phyloP scores from a whole-genome alignment of 2,888 invertebrate genomes.

The Barypeithes pellucidus region DNA sequence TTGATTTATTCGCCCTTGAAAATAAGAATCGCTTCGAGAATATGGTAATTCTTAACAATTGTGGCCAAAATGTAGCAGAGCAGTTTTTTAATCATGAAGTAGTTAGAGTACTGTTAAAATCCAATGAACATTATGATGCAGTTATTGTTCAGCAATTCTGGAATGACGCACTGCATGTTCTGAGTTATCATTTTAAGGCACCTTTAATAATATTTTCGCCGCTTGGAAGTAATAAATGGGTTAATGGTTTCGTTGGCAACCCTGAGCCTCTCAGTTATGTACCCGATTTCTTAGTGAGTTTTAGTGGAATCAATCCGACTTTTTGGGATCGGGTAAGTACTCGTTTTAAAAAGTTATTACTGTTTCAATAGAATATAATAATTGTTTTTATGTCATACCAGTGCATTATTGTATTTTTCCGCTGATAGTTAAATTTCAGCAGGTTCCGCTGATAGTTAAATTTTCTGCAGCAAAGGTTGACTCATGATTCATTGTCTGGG shows the following conservation, averaged over 20 bases:
- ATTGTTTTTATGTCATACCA: no score
- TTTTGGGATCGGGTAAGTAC: constrained; percentile 70
- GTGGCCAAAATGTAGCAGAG: constrained; percentile 52
- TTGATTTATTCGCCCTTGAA: constrained; percentile 7
- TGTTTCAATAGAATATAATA: no score
- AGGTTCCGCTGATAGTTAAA: no score
- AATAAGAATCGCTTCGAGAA: not conserved
- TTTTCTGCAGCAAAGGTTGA: no score
- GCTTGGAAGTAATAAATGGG: constrained; percentile 69
- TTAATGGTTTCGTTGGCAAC: constrained; percentile 71
- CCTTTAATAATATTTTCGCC: constrained; percentile 69
- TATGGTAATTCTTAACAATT: constrained; percentile 41
- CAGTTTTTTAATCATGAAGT: constrained; percentile 56
- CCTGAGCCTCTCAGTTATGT: constrained; percentile 72
- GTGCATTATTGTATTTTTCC: no score
- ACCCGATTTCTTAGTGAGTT: constrained; percentile 70
- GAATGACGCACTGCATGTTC: constrained; percentile 70
- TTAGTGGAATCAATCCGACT: constrained; percentile 71
- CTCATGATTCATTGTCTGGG: no score
- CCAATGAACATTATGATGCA: constrained; percentile 67
- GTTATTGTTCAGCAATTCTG: constrained; percentile 71
- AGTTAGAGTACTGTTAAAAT: constrained; percentile 62
- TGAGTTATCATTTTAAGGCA: constrained; percentile 67
- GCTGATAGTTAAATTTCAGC: no score
- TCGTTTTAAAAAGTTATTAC: no score